These are phyloP conservation scores for Eupithecia subumbrata DNA, from an alignment of 2,888 invertebrate genomes.

Conservation along the genomic window DNA sequence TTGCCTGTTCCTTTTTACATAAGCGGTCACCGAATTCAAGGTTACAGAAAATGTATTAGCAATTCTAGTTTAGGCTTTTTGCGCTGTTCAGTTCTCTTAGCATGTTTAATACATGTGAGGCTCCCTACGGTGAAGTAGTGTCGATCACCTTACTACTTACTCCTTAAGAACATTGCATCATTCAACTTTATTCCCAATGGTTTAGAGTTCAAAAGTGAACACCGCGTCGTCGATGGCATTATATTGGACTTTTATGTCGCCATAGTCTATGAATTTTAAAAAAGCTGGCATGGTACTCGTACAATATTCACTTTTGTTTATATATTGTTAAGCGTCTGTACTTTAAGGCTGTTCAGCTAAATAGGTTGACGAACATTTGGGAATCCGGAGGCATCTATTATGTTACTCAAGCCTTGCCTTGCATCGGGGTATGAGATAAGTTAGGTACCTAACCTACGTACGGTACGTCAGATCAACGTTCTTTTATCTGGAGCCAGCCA, in stretches of 20 bases:
- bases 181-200: constrained; percentile 45
- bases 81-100: constrained; percentile 59
- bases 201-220: constrained; percentile 30
- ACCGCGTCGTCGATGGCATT: constrained; percentile 13
- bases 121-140: constrained; percentile 60
- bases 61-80: constrained; percentile 74
- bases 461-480: not conserved
- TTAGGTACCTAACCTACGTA: too few species aligned
- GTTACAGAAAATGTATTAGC: constrained; percentile 74
- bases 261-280: constrained; percentile 41
- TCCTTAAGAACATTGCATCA: constrained; percentile 45
- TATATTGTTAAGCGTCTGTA: not conserved
- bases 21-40: constrained; percentile 70
- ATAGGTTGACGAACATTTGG: not conserved
- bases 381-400: not conserved
- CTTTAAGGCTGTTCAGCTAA: not conserved
- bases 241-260: constrained; percentile 35
- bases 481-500: not conserved
- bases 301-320: constrained; percentile 19
- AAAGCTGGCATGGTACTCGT: constrained; percentile 16
- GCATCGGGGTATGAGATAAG: too few species aligned
- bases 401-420: too few species aligned
- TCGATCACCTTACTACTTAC: constrained; percentile 66
- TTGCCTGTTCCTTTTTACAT: constrained; percentile 26
- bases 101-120: constrained; percentile 75